Percentiles rank a stretch among this genome's conserved stretches.
These are phyloP conservation scores for Drosophila emarginata DNA, from an alignment of 2,888 invertebrate species.

Conservation along the genomic window DNA sequence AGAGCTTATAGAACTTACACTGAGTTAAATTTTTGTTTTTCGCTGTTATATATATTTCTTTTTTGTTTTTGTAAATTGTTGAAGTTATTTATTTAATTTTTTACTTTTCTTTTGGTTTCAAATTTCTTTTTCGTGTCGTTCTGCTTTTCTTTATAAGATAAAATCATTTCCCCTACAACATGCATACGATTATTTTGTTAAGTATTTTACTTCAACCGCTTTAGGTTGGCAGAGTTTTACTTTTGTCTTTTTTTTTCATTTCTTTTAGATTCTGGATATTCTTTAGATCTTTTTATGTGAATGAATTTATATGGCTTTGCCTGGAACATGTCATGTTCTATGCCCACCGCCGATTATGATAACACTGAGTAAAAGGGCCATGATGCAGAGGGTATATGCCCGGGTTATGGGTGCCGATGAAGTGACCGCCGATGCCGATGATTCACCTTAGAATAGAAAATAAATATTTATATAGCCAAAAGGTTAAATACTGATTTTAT, in stretches of 20 bases:
- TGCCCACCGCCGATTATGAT: slow-evolving; percentile 70
- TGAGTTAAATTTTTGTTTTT: slow-evolving; percentile 31
- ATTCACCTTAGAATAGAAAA: slow-evolving; percentile 72
- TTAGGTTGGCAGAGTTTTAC: slow-evolving; percentile 50
- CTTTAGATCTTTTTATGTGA: slow-evolving; percentile 18
- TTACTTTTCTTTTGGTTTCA: slow-evolving; percentile 11
- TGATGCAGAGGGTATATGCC: slow-evolving; percentile 74
- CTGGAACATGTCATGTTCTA: slow-evolving; percentile 78
- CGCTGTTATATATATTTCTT: slow-evolving; percentile 28
- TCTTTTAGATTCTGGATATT: slow-evolving; percentile 5
- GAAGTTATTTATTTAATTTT: slow-evolving; percentile 33
- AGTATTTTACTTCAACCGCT: slow-evolving; percentile 22
- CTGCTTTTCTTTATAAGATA: slow-evolving; percentile 56
- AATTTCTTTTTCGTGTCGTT: not conserved
- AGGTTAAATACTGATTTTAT: not conserved
- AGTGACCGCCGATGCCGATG: slow-evolving; percentile 82
- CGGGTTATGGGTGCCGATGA: slow-evolving; percentile 80
- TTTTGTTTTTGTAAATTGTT: not conserved
- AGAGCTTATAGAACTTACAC: slow-evolving; percentile 69
- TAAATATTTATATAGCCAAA: not conserved
- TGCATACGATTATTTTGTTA: slow-evolving; percentile 54
- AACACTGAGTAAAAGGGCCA: slow-evolving; percentile 74
- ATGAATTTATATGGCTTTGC: slow-evolving; percentile 29
- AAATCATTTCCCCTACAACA: slow-evolving; percentile 73
- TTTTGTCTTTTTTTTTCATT: slow-evolving; percentile 21